Conservation (phyloP, 2,888 invertebrate genomes). For the Empis livida region DNA sequence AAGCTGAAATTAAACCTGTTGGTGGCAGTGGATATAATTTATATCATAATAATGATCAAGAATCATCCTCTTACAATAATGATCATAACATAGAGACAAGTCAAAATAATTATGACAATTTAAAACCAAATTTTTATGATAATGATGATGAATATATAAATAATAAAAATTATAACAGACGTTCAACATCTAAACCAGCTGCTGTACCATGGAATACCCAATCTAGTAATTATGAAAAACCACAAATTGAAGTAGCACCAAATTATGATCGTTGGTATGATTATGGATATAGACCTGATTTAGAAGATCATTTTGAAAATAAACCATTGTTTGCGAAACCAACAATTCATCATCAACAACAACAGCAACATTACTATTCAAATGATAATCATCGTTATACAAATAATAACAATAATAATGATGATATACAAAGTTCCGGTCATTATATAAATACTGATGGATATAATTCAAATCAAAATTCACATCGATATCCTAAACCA, state of each 20-base stretch:
- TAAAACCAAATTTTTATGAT: slow-evolving; percentile 2
- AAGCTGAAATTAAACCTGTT: slow-evolving; percentile 14
- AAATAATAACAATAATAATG: neutral
- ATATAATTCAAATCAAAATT: neutral
- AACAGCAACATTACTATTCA: neutral
- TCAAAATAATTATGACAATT: neutral
- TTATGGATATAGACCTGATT: slow-evolving; percentile 9
- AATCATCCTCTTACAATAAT: too few relatives aligned
- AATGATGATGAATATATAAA: neutral
- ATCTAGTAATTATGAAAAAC: neutral
- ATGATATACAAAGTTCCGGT: neutral
- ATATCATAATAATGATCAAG: too few relatives aligned
- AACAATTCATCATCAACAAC: neutral
- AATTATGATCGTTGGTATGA: slow-evolving; percentile 11
- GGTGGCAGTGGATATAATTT: too few relatives aligned
- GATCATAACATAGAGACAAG: neutral
- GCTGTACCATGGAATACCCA: neutral
- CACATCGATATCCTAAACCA: neutral
- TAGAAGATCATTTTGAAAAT: neutral
- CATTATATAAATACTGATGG: neutral
- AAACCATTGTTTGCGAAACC: neutral
- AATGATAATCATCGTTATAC: neutral
- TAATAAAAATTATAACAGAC: neutral
- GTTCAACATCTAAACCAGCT: neutral
- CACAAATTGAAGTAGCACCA: slow-evolving; percentile 4